Base-by-base conservation (phyloP, 1,140 invertebrate genomes). In the Zaprionus inermis region DNA sequence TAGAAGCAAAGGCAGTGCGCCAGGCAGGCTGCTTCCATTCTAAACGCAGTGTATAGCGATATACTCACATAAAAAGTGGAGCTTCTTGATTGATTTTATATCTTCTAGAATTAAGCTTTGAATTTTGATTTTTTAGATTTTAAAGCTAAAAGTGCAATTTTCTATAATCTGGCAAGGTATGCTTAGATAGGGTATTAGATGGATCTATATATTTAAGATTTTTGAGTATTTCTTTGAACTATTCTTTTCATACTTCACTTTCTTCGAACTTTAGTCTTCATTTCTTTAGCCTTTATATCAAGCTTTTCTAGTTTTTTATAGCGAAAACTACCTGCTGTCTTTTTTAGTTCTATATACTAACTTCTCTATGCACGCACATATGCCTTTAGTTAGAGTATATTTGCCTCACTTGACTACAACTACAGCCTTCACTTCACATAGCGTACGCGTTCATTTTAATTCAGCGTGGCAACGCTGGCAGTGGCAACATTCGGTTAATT, bases 401-500 rank as follows among this genome's bases (percentile, higher is more conserved):
- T 57, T 38, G 10, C 11, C 10, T 16, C 16, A 34, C 18, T 11
- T 34, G 54, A 38, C 36, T 38, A 34, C 30, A 56, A 41, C 61
- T 54, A 6, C 0, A 18, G 60, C 16, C 18, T 52, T 64, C 44
- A 32, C 52, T 72, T 54, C 34, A 73, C 74, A 74, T 61, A 60
- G 49, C 22, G 5, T 10, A 9, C 54, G 69, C 63, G 38, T 61
- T 72, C 44, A 67, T 79, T 72, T 82, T 71, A 76, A 86, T 73
- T 71, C 76, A 64, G 52, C 63, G 41, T 49, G 38, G 49, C 24
- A 24, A 60, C 41, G 63, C 71, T 30, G 63, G 71, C 75, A 30
- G 67, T 49, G 54, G 82, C 67, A 66, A 66, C 69, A 85, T 85
- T 79, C 88, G 82, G 59, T 88, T 85, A 85, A 85, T 82, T 85